Percentiles rank a stretch among this genome's conserved stretches.
These are phyloP conservation scores for Eulithis prunata DNA, from an alignment of 2,888 invertebrate species.

Conservation along the genomic window DNA sequence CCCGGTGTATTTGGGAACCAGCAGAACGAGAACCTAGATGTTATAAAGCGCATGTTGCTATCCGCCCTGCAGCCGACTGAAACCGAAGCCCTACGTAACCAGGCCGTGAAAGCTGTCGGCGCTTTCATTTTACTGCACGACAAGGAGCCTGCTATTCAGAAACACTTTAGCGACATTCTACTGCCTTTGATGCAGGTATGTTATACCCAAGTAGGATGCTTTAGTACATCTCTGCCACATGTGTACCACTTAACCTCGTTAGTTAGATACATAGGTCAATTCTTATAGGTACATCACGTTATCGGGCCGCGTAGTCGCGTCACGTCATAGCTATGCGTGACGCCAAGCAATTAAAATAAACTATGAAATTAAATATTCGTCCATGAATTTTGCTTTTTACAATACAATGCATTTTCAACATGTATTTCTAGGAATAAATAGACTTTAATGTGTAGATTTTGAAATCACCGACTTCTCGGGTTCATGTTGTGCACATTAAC, in stretches of 20 bases:
- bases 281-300: not conserved
- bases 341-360: no score
- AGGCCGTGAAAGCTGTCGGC: slow-evolving; percentile 92
- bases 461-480: not conserved
- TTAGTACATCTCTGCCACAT: not conserved
- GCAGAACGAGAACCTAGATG: slow-evolving; percentile 94
- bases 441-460: no score
- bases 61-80: slow-evolving; percentile 91
- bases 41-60: slow-evolving; percentile 97
- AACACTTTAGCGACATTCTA: slow-evolving; percentile 94
- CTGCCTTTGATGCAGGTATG: slow-evolving; percentile 89
- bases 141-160: slow-evolving; percentile 95
- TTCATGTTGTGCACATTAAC: slow-evolving; percentile 54
- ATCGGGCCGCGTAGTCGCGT: not conserved
- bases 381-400: no score
- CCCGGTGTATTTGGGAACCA: slow-evolving; percentile 99
- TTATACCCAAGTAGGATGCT: slow-evolving; percentile 1
- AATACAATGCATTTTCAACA: no score
- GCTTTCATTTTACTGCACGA: slow-evolving; percentile 97
- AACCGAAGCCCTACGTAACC: slow-evolving; percentile 89
- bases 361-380: no score
- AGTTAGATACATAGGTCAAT: not conserved
- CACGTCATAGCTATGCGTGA: not conserved
- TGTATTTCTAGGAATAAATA: no score
- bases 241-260: not conserved